A percentile compares a stretch with the other conserved stretches of the same genome.
Evolutionary conservation across 2,888 invertebrate genomes (phyloP).

Genomic region (Limenitis arthemis): DNA sequence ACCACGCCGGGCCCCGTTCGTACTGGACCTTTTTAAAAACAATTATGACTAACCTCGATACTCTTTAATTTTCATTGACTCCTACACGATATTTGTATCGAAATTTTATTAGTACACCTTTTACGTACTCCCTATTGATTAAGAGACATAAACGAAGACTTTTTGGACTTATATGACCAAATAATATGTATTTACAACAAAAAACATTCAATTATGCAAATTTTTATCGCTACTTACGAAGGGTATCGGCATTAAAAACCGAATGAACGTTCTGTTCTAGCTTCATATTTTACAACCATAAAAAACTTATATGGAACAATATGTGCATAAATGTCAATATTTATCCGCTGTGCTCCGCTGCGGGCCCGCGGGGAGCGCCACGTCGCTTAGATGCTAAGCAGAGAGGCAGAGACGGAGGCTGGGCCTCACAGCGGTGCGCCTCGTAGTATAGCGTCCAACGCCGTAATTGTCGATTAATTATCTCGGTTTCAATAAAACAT

Average conservation of each 20-base stretch:
- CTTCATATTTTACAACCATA: constrained; percentile 68
- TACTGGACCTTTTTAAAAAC: constrained; percentile 28
- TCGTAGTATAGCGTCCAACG: constrained; percentile 59
- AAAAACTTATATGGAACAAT: constrained; percentile 71
- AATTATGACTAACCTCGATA: constrained; percentile 22
- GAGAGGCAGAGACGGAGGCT: constrained; percentile 42
- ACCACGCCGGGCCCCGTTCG: constrained; percentile 28
- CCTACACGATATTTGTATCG: constrained; percentile 26
- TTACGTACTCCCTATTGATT: constrained; percentile 42
- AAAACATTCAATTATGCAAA: constrained; percentile 66
- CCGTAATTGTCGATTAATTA: constrained; percentile 71
- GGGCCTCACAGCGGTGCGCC: constrained; percentile 60
- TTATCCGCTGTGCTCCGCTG: constrained; percentile 35
- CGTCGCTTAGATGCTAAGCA: constrained; percentile 55
- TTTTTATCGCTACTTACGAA: constrained; percentile 60
- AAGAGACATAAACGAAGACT: constrained; percentile 46
- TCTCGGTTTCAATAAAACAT: constrained; percentile 67
- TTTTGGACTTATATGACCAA: constrained; percentile 48
- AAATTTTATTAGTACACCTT: constrained; percentile 33
- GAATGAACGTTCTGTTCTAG: constrained; percentile 50
- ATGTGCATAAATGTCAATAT: constrained; percentile 71
- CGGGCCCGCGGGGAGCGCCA: constrained; percentile 30
- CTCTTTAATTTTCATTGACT: constrained; percentile 27
- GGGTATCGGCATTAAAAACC: constrained; percentile 49
- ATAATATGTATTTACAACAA: constrained; percentile 53